Conservation (phyloP, 2,113 vertebrate genomes). For the Ciconia boyciana region DNA sequence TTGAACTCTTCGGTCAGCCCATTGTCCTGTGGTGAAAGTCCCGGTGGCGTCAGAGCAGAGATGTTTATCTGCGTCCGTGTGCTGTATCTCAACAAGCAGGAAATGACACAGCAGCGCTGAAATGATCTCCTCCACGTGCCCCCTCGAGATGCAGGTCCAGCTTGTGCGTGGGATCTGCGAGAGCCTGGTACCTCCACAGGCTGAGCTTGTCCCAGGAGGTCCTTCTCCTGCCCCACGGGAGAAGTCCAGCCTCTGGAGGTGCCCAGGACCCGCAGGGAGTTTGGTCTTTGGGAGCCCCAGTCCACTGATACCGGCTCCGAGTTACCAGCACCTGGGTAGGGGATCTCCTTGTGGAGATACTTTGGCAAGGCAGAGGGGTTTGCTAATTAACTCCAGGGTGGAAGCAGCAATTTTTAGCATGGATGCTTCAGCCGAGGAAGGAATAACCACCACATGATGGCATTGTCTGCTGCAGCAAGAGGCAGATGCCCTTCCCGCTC, state of each 20-base stretch:
- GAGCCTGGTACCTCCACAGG: background rate
- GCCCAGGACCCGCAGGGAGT: background rate
- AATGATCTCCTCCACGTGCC: background rate
- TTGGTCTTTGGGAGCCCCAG: background rate
- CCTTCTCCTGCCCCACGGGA: accelerated
- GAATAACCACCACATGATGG: background rate
- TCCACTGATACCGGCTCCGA: accelerated
- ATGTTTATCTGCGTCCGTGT: background rate
- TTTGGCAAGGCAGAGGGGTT: background rate
- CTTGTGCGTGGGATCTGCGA: accelerated
- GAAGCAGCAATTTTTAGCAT: background rate
- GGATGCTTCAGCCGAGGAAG: background rate
- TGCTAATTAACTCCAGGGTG: background rate
- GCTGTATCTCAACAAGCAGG: accelerated
- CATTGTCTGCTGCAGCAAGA: background rate
- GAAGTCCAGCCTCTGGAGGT: background rate
- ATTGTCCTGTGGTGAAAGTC: background rate
- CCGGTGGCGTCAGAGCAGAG: accelerated
- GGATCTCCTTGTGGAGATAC: background rate
- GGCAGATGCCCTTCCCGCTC: background rate
- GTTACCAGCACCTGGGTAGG: background rate
- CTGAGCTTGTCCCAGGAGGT: accelerated
- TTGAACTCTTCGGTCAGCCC: background rate
- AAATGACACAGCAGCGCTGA: background rate
- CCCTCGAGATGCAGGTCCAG: background rate